Evolutionary conservation across 2,888 invertebrate species (phyloP).

Genomic region (Odontothrips loti): DNA sequence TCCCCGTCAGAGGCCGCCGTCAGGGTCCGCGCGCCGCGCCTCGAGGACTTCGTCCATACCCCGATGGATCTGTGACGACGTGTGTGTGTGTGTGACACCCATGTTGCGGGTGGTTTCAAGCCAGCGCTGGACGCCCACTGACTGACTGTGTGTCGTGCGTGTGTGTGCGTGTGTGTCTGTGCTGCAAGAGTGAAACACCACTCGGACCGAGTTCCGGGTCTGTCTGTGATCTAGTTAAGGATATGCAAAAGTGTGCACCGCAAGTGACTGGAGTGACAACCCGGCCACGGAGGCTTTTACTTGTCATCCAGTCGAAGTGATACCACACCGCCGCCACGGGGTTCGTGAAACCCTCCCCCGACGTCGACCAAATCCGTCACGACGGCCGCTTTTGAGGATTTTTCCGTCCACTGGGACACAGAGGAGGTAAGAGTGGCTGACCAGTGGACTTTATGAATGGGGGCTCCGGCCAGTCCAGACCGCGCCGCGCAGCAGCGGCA

Average conservation of each 20-base stretch:
- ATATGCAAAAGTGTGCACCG: not conserved
- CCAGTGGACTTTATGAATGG: not conserved
- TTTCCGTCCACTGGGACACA: constrained; percentile 19
- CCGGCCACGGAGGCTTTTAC: constrained; percentile 8
- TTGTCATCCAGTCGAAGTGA: not conserved
- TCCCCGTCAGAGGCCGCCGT: not conserved
- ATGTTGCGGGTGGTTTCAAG: not conserved
- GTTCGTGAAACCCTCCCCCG: not conserved
- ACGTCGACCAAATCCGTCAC: not conserved
- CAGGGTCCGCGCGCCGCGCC: not conserved
- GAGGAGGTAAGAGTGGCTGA: constrained; percentile 3
- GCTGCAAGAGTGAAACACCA: not conserved
- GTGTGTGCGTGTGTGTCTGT: not conserved
- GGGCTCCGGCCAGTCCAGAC: too few species aligned
- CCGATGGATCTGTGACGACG: not conserved
- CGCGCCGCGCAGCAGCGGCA: too few species aligned
- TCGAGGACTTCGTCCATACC: too few species aligned
- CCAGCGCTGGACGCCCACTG: not conserved
- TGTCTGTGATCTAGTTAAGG: not conserved
- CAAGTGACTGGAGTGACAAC: not conserved
- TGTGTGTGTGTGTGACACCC: not conserved
- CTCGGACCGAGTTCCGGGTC: not conserved
- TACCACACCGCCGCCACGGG: not conserved
- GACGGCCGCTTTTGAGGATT: constrained; percentile 23
- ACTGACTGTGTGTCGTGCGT: not conserved